Conservation (phyloP, 2,888 invertebrate genomes). For the Apodemia zela region DNA sequence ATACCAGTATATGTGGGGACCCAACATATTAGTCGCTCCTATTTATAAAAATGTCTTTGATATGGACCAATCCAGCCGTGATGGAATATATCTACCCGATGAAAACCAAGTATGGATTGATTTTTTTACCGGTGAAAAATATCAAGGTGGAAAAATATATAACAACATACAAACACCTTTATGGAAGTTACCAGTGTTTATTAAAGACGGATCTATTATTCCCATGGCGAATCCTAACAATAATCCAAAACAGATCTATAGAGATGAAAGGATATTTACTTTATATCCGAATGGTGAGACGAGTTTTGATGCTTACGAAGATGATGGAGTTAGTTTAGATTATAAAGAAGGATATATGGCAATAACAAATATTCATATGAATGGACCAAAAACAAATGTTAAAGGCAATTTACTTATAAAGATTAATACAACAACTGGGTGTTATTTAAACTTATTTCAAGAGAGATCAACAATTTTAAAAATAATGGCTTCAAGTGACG, state of each 20-base stretch:
- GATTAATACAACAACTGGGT: constrained; percentile 52
- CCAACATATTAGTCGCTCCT: constrained; percentile 62
- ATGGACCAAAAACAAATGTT: constrained; percentile 44
- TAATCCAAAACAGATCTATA: constrained; percentile 56
- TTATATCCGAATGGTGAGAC: constrained; percentile 58
- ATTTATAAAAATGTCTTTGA: constrained; percentile 45
- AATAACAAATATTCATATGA: constrained; percentile 47
- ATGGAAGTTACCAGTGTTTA: constrained; percentile 67
- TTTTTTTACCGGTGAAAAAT: constrained; percentile 62
- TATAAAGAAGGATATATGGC: constrained; percentile 51
- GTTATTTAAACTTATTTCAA: constrained; percentile 49
- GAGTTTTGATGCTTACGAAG: constrained; percentile 59
- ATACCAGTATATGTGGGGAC: constrained; percentile 74
- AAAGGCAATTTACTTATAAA: constrained; percentile 42
- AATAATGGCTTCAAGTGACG: constrained; percentile 49
- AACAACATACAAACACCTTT: constrained; percentile 55
- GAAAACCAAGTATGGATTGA: constrained; percentile 62
- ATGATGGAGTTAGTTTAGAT: constrained; percentile 58
- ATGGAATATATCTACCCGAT: constrained; percentile 59
- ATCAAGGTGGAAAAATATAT: constrained; percentile 62
- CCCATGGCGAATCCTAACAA: constrained; percentile 65
- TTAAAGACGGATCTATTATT: constrained; percentile 65
- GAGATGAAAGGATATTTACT: constrained; percentile 50
- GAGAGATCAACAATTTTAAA: constrained; percentile 55
- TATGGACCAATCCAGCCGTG: constrained; percentile 42